phyloP scores from a whole-genome alignment of 2,888 invertebrate species.

The Pasiphila rectangulata region DNA sequence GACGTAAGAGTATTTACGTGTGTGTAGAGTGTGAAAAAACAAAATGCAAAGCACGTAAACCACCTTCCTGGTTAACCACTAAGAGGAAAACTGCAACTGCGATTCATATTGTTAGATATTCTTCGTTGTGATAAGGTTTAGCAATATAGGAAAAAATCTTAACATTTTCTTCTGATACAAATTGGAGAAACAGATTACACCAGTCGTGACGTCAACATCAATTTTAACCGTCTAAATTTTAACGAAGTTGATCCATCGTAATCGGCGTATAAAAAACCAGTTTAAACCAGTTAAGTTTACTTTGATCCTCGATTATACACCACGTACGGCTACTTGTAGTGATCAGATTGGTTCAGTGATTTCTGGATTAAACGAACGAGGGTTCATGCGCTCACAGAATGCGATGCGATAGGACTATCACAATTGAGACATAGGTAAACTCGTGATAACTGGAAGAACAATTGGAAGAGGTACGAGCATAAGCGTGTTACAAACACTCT shows the following conservation, averaged over 20 bases:
- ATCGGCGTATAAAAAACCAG: constrained; percentile 21
- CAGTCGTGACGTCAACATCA: no score
- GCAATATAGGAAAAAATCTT: not conserved
- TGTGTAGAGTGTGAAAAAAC: not conserved
- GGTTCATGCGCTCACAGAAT: constrained; percentile 14
- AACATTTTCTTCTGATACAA: not conserved
- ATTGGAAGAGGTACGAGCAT: constrained; percentile 9
- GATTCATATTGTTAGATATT: not conserved
- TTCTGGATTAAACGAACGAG: constrained; percentile 9
- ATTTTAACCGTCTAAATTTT: constrained; percentile 2
- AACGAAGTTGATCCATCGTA: constrained; percentile 18
- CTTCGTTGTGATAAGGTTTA: not conserved
- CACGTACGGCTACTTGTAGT: constrained; percentile 10
- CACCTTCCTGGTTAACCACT: not conserved
- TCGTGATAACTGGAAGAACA: constrained; percentile 17
- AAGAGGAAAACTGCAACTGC: not conserved
- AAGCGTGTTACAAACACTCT: constrained; percentile 12
- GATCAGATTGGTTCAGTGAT: constrained; percentile 17
- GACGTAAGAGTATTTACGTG: not conserved
- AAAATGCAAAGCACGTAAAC: not conserved
- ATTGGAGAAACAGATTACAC: no score
- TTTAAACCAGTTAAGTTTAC: constrained; percentile 24
- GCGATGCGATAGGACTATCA: not conserved
- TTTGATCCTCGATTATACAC: constrained; percentile 27
- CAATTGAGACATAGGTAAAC: constrained; percentile 3